Evolutionary conservation across 2,797 vertebrate genomes (phyloP), one percentile per base, ranked within the genome.

Genomic region (Myioborus melanocephalus): DNA sequence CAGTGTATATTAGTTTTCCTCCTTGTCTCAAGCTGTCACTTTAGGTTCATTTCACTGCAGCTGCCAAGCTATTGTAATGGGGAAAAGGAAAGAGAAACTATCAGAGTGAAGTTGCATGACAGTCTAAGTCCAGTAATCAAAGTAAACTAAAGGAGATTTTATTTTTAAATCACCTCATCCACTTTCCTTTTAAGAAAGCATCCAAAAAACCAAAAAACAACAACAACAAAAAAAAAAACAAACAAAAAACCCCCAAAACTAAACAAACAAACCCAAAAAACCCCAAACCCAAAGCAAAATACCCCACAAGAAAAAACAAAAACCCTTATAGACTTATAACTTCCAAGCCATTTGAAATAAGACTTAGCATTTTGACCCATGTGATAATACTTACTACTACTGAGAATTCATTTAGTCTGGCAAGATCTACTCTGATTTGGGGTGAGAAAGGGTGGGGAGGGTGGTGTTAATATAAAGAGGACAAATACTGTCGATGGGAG

Each of bases 1-100:
- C 89, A 76, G 57, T 70, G 16, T 95, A 76, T 83, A 88, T 75
- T 81, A 90, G 76, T 91, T 97, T 96, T 95, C 64, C 82, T 93
- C 44, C 52, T 53, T 91, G 60, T 97, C 27, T 90, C 41, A 65
- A 84, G 39, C 81, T 87, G 73, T 97, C 89, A 95, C 78, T 96
- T 95, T 75, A 97, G 53, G 72, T 94, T 93, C 89, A 77, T 92
- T 94, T 97, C 86, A 91, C 41, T 79, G 81, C 87, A 77, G 44
- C 94, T 91, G 82, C 69, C 47, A 77, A 90, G 92, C 82, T 95
- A 83, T 69, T 92, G 60, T 87, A 95, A 87, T 1, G 2, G 59
- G 43, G 64, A 83, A 91, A 94, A 94, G 63, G 70, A 94, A 71
- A 73, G 63, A 89, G 37, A 90, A 94, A 66, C 81, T 87, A 66